Base-by-base conservation (phyloP, 2,797 vertebrate species). In the Serranus cabrilla region DNA sequence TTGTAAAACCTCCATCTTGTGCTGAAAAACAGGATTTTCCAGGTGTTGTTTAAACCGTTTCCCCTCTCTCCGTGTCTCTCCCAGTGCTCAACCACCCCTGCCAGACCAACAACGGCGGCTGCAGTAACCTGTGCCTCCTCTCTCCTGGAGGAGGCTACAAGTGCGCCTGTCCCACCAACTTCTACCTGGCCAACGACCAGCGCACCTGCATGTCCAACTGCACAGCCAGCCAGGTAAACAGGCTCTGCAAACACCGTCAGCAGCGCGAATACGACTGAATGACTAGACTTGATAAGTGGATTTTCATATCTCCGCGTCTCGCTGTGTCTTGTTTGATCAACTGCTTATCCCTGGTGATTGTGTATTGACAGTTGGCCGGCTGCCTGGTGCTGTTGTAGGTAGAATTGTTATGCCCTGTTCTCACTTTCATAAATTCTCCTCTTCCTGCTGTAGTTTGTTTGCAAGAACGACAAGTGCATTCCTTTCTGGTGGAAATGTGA, bases 401-500 rank as follows among this genome's bases (percentile, higher is more conserved):
- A 21, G 34, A 34, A 34, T 6, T 60, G 14, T 62, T 55, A 23
- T 46, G 27, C 23, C 18, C 25, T 12, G 12, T 75, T 61, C 69
- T 56, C 51, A 20, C 6, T 58, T 6, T 78, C 40, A 62, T 79
- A 69, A 3, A 49, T 80, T 39, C 75, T 14, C 27, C 55, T 56
- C 20, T 49, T 63, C 46, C 3, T 5, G 17, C 40, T 13, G 58
- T 14, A 99, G 98, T 99, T 99, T 85, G 98, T 99, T 59, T 99
- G 98, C 89, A 98, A 98, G 95, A 99, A 99, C 0, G 98, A 99
- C 94, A 99, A 99, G 83, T 99, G 98, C 93, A 99, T 99, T 94
- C 98, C 98, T 78, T 99, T 99, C 96, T 99, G 98, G 98, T 99
- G 98, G 98, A 99, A 98, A 90, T 99, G 98, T 76, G 98, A 99